Conservation (phyloP, 2,113 vertebrate genomes). For the Misgurnus mizolepis region DNA sequence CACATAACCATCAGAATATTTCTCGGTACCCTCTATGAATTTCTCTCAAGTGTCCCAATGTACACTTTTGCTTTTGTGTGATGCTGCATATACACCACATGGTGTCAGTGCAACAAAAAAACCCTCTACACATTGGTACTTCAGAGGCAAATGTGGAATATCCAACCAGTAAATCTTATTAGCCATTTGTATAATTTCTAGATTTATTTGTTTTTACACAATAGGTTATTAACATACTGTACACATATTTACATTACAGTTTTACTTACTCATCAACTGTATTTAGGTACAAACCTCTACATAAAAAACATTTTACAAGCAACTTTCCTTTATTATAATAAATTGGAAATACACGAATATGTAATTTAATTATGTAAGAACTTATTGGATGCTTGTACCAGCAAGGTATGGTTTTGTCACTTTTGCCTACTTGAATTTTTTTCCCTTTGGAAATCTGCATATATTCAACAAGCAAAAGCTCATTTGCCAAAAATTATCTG, state of each 20-base stretch:
- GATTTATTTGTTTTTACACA: constrained; percentile 14
- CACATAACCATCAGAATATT: too few species aligned
- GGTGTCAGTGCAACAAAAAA: too few species aligned
- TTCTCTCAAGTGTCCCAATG: too few species aligned
- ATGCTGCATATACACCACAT: too few species aligned
- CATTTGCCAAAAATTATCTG: not conserved
- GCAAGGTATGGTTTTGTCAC: not conserved
- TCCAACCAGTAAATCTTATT: too few species aligned
- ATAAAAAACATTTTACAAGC: not conserved
- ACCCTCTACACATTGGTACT: too few species aligned
- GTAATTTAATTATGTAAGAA: not conserved
- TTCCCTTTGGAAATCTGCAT: not conserved
- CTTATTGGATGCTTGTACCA: not conserved
- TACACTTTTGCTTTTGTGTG: too few species aligned
- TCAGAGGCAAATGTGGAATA: too few species aligned
- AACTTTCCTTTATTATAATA: constrained; percentile 15
- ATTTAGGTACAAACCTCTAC: not conserved
- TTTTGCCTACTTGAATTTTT: not conserved
- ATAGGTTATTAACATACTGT: not conserved
- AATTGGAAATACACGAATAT: not conserved
- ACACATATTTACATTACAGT: constrained; percentile 1
- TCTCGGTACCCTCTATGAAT: too few species aligned
- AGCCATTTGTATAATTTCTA: not conserved
- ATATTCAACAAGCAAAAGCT: not conserved
- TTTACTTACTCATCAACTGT: not conserved